Base-by-base conservation (phyloP, 2,797 vertebrate species). In the Anas acuta region DNA sequence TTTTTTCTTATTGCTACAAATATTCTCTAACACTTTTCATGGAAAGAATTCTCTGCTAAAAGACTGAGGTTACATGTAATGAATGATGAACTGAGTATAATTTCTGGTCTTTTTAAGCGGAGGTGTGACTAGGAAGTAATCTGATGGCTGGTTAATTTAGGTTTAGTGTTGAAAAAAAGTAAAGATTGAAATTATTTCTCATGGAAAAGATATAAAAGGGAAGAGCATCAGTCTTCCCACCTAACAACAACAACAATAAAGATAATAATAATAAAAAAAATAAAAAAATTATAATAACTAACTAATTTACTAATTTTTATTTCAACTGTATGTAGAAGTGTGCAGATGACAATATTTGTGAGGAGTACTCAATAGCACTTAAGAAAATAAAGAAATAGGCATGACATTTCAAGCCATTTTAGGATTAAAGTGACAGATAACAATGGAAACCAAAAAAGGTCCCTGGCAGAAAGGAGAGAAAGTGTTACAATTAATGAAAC, bases 191-290 rank as follows among this genome's bases (percentile, higher is more conserved):
- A 65, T 43, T 76, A 32, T 70, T 74, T 75, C 8, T 43, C 6
- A 43, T 60, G 14, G 16, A 88, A 83, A 51, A 72, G 5, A 13
- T 56, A 5, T n/a, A 54, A 32, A 80, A 73, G 21, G 7, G 8
- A 12, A 77, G 11, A 65, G 11, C 57, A 20, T 35, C 6, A 18
- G 5, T 75, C 47, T 89, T 84, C 5, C 20, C 8, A n/a, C 12
- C 18, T 0, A 0, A 51, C 43, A 45, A 45, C 43, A 20, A 45
- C 43, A 45, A 45, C 43, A 45, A 45, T 3, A 45, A 43, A 4
- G 8, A 45, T 10, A 45, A 43, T 43, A 43, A 43, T 19, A 45
- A 45, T 45, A 19, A 45, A 5, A 45, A 45, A 79, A 88, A 69
- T 5, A 64, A 1, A 23, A 49, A 25, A 25, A 6, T 3, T 22